phyloP scores from a whole-genome alignment of 2,113 vertebrate genomes.

The Notarius quadriscutis region DNA sequence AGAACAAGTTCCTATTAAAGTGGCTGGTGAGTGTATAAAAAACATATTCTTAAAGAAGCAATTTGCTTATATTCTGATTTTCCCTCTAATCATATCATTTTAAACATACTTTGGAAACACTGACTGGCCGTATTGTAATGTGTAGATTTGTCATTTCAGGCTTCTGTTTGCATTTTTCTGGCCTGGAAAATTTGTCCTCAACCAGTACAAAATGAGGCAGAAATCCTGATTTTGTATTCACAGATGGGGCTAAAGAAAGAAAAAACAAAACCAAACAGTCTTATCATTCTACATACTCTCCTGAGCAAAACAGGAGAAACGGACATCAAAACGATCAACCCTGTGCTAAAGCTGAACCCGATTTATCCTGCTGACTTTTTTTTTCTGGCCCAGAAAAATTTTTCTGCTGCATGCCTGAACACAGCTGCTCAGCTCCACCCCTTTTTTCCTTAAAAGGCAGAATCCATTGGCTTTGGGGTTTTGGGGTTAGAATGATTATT shows the following conservation, averaged over 20 bases:
- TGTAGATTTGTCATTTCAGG: not conserved
- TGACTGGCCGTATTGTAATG: not conserved
- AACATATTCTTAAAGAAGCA: not conserved
- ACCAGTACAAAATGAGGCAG: not conserved
- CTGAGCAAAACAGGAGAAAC: slow-evolving; percentile 57
- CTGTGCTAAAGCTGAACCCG: slow-evolving; percentile 27
- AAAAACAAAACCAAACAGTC: not conserved
- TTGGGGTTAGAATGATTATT: not conserved
- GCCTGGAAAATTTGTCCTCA: no score
- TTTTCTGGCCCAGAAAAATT: not conserved
- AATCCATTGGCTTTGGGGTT: not conserved
- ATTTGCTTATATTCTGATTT: not conserved
- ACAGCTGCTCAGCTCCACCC: not conserved
- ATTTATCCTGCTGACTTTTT: slow-evolving; percentile 36
- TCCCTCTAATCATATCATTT: not conserved
- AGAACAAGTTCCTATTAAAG: no score
- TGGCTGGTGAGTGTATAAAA: no score
- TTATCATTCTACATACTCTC: slow-evolving; percentile 28
- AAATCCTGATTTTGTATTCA: not conserved
- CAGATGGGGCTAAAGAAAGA: not conserved
- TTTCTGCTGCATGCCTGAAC: not conserved
- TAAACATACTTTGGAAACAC: not conserved
- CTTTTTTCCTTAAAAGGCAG: not conserved
- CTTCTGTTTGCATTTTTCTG: not conserved
- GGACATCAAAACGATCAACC: slow-evolving; percentile 46